phyloP scores from a whole-genome alignment of 2,797 vertebrate genomes.

The Sphaeramia orbicularis region DNA sequence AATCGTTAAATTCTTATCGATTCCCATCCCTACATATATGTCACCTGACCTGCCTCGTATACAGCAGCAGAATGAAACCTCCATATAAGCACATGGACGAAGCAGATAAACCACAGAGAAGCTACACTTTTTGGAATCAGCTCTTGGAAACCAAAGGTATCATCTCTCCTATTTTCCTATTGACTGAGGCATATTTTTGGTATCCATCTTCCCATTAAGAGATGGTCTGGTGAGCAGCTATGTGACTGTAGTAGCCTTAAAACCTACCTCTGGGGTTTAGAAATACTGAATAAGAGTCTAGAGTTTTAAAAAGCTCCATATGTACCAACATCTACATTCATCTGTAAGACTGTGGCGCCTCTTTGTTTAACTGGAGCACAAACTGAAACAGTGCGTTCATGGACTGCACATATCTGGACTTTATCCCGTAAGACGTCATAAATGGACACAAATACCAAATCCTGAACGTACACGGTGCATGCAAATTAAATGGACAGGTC shows the following conservation, averaged over 20 bases:
- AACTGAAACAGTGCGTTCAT: no score
- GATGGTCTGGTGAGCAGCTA: neutral
- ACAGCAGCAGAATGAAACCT: no score
- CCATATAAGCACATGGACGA: neutral
- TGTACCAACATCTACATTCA: constrained; percentile 28
- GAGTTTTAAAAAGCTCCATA: constrained; percentile 5
- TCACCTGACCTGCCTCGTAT: no score
- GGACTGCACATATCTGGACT: neutral
- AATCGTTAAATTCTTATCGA: no score
- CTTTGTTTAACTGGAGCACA: no score
- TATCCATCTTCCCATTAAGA: neutral
- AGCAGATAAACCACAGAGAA: constrained; percentile 6
- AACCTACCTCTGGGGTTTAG: constrained; percentile 15
- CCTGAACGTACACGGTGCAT: constrained; percentile 16
- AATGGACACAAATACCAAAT: constrained; percentile 11
- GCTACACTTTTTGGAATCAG: constrained; percentile 5
- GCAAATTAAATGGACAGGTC: constrained; percentile 43
- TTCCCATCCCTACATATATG: no score
- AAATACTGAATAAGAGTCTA: constrained; percentile 7
- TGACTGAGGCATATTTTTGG: neutral
- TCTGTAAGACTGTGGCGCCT: neutral
- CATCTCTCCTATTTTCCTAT: neutral
- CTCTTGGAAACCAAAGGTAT: neutral
- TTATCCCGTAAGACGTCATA: constrained; percentile 16
- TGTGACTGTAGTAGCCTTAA: neutral